These are phyloP conservation scores for Uropetala carovei DNA, from an alignment of 2,888 invertebrate species.

Conservation along the genomic window DNA sequence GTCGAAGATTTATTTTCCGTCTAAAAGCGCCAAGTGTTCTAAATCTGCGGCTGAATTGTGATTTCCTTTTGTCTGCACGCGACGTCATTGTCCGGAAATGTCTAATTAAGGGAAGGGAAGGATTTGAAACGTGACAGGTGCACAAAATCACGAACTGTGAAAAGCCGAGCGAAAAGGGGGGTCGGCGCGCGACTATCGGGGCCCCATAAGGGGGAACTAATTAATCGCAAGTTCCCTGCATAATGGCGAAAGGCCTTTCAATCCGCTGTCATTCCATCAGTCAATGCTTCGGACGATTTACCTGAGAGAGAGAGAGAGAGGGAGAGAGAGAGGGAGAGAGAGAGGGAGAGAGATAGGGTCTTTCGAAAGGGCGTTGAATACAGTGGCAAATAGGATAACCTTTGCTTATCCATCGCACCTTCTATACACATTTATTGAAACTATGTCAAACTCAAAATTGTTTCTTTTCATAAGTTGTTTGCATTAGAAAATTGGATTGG, in stretches of 20 bases:
- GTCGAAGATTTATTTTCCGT: neutral
- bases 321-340: too few relatives aligned
- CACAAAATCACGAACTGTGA: constrained; percentile 41
- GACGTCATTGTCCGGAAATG: constrained; percentile 28
- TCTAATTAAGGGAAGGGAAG: neutral
- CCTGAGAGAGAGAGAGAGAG: too few relatives aligned
- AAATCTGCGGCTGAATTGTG: neutral
- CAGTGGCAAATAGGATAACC: too few relatives aligned
- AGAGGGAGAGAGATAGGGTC: too few relatives aligned
- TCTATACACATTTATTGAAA: too few relatives aligned
- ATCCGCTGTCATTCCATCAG: neutral
- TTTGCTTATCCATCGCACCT: too few relatives aligned
- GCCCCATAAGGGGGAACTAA: neutral
- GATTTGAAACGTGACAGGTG: constrained; percentile 40
- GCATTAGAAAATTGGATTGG: too few relatives aligned
- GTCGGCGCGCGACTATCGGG: neutral
- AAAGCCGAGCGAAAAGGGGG: constrained; percentile 23
- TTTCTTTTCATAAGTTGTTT: too few relatives aligned
- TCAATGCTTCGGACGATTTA: neutral
- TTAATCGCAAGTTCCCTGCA: neutral
- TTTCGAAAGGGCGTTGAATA: too few relatives aligned
- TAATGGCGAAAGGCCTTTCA: neutral
- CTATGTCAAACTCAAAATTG: too few relatives aligned
- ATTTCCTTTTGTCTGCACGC: constrained; percentile 25
- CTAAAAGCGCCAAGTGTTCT: neutral